Percentiles rank a stretch among this genome's conserved stretches.
Conservation (phyloP, 2,797 vertebrate species). For the Rhodeus uyekii region DNA sequence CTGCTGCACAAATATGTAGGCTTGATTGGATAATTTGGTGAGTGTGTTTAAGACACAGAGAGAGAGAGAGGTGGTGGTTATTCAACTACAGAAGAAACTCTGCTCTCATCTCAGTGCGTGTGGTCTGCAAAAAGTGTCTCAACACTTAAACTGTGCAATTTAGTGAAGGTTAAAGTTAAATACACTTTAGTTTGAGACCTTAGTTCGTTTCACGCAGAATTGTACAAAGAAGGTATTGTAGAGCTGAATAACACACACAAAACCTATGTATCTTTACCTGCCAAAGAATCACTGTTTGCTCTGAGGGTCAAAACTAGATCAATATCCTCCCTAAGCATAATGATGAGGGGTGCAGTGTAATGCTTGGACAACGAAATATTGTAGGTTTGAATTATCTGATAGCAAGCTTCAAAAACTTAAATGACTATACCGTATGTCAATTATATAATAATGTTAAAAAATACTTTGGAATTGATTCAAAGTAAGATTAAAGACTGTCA, state of each 20-base stretch:
- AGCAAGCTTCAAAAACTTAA: not conserved
- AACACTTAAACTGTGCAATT: constrained; percentile 11
- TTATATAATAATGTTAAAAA: not conserved
- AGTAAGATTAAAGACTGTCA: not conserved
- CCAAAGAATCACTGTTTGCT: not conserved
- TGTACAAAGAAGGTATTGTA: not conserved
- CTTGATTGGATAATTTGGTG: constrained; percentile 74
- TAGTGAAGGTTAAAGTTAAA: constrained; percentile 26
- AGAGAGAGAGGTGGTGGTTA: constrained; percentile 5
- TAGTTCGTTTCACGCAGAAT: not conserved
- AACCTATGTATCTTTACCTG: not conserved
- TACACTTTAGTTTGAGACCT: not conserved
- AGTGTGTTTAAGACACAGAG: not conserved
- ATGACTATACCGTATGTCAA: not conserved
- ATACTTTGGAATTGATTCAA: not conserved
- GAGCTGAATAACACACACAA: not conserved
- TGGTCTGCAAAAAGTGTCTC: constrained; percentile 48
- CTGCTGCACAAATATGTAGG: constrained; percentile 69
- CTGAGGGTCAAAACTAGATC: not conserved
- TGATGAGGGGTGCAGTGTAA: not conserved
- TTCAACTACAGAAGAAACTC: constrained; percentile 40
- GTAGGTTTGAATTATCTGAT: not conserved
- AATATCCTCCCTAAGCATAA: not conserved
- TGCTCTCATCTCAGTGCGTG: constrained; percentile 1
- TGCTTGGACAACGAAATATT: not conserved